A percentile compares a stretch with the other conserved stretches of the same genome.
phyloP scores from a whole-genome alignment of 2,797 vertebrate species.

The Eleutherodactylus coqui region DNA sequence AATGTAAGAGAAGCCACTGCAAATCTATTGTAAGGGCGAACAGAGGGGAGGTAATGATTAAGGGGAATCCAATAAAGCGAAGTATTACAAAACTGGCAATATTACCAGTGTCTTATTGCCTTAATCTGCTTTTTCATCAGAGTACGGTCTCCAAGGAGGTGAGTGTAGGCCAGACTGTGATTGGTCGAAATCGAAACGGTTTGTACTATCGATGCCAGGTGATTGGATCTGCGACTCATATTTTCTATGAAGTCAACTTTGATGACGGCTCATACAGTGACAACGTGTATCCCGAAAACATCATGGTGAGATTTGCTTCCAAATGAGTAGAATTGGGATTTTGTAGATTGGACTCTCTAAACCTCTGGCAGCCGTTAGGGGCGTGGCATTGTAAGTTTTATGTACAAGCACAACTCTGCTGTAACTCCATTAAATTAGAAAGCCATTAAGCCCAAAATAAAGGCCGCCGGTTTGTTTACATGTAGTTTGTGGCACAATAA shows the following conservation, averaged over 20 bases:
- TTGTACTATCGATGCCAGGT: conserved; percentile 91
- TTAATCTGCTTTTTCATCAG: conserved; percentile 1
- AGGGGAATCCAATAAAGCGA: too few relatives aligned
- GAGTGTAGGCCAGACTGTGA: conserved; percentile 86
- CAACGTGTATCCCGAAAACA: conserved; percentile 92
- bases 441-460: background rate
- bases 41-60: too few relatives aligned
- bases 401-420: too few relatives aligned
- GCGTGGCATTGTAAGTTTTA: too few relatives aligned
- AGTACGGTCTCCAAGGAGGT: conserved; percentile 67
- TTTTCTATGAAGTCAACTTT: conserved; percentile 94
- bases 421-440: background rate
- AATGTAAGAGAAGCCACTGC: too few relatives aligned
- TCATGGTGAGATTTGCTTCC: conserved; percentile 80
- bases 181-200: conserved; percentile 87
- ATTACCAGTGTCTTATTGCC: too few relatives aligned
- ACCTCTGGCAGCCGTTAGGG: too few relatives aligned
- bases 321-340: background rate
- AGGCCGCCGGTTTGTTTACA: too few relatives aligned
- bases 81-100: too few relatives aligned
- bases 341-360: background rate
- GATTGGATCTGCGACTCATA: conserved; percentile 88
- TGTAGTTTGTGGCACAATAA: too few relatives aligned
- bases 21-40: too few relatives aligned
- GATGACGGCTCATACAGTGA: conserved; percentile 96